Conservation (phyloP, 1,140 invertebrate genomes). For the Euborellia annulipes region DNA sequence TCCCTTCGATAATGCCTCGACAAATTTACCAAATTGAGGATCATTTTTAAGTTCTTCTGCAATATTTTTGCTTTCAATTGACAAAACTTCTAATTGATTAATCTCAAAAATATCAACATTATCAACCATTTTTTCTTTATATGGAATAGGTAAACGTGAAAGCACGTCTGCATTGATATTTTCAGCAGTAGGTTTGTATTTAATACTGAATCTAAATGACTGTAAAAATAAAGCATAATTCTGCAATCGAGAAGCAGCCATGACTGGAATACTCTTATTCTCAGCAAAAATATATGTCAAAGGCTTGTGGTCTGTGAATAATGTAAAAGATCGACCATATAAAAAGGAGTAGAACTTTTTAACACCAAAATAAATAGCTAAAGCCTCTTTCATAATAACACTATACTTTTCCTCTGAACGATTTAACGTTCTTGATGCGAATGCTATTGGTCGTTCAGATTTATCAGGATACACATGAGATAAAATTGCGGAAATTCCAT, state of each 20-base stretch:
- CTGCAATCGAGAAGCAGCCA: constrained; percentile 22
- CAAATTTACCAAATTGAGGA: neutral
- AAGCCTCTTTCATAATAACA: constrained; percentile 35
- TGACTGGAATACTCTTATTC: constrained; percentile 20
- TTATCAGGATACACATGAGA: constrained; percentile 17
- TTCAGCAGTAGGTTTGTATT: constrained; percentile 17
- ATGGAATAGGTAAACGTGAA: constrained; percentile 15
- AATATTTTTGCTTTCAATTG: constrained; percentile 6
- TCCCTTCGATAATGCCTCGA: too few relatives aligned
- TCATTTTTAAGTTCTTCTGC: neutral
- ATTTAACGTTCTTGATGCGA: constrained; percentile 27
- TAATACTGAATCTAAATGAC: constrained; percentile 23
- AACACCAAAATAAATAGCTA: constrained; percentile 32
- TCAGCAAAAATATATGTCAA: constrained; percentile 27
- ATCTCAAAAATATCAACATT: constrained; percentile 3
- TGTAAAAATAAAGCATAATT: constrained; percentile 23
- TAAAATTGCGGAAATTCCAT: constrained; percentile 14
- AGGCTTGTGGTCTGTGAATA: constrained; percentile 33
- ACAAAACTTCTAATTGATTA: neutral
- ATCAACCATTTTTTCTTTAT: neutral
- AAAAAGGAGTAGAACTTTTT: constrained; percentile 35
- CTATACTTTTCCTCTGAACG: constrained; percentile 29
- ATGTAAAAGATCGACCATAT: constrained; percentile 29
- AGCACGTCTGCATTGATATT: constrained; percentile 20
- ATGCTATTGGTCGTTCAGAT: constrained; percentile 26